These are phyloP conservation scores for Phanerotoma sp. DNA, from an alignment of 2,888 invertebrate genomes.

Conservation along the genomic window DNA sequence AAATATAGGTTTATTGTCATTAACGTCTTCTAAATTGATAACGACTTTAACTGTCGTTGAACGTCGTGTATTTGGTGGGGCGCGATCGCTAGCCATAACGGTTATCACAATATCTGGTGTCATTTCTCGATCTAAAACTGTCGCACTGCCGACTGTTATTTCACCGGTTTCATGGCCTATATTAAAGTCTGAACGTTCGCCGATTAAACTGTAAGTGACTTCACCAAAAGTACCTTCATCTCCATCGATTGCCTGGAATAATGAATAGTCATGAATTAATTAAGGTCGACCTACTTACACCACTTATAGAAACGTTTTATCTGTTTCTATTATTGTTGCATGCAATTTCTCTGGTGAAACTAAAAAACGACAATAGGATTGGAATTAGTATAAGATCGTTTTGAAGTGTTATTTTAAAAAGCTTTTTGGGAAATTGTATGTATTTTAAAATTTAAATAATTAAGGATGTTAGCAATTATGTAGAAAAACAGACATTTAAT, in stretches of 20 bases:
- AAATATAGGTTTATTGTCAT: conserved; percentile 86
- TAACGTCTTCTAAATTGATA: conserved; percentile 79
- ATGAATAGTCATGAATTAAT: too few relatives aligned
- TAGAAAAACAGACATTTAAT: too few relatives aligned
- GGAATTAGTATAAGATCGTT: too few relatives aligned
- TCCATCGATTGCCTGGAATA: conserved; percentile 66
- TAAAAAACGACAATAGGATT: too few relatives aligned
- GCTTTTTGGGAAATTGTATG: too few relatives aligned
- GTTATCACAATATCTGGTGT: conserved; percentile 71
- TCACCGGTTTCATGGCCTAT: conserved; percentile 73
- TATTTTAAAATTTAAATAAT: too few relatives aligned
- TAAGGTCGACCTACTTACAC: too few relatives aligned
- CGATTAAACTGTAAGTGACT: conserved; percentile 75
- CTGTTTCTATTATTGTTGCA: too few relatives aligned
- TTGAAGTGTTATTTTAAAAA: too few relatives aligned
- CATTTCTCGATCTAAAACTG: conserved; percentile 76
- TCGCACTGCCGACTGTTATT: conserved; percentile 72
- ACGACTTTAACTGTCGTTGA: conserved; percentile 77
- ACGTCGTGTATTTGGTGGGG: conserved; percentile 68
- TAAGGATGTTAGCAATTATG: too few relatives aligned
- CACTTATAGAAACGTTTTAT: too few relatives aligned
- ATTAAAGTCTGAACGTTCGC: conserved; percentile 72
- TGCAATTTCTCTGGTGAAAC: too few relatives aligned
- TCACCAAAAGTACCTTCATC: conserved; percentile 78
- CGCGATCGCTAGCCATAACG: conserved; percentile 80